Evolutionary conservation across 2,113 vertebrate genomes (phyloP), one percentile per base, ranked within the genome.

Genomic region (Zootoca vivipara): DNA sequence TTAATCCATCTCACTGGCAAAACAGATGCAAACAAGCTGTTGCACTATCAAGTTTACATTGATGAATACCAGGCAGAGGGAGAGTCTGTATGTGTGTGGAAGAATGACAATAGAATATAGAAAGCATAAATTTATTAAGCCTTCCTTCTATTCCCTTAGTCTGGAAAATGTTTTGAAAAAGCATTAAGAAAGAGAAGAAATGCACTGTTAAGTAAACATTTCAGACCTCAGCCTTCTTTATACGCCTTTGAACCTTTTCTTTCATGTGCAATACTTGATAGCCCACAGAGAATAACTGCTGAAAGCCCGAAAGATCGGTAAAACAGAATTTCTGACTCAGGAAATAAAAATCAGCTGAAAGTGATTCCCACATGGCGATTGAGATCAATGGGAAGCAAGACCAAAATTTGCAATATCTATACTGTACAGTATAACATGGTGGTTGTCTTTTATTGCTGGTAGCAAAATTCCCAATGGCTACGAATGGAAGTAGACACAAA

Each of bases 311-410:
- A 96, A 96, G 96, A 96, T 95, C 87, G 95, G 96, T 96, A 96
- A 97, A 97, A 96, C 96, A 96, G 97, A 97, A 97, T 97, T 97
- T 97, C 96, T 97, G 96, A 97, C 97, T 97, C 96, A 96, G 96
- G 96, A 97, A 97, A 96, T 97, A 97, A 97, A 97, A 94, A 97
- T 97, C 96, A 97, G 96, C 96, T 96, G 96, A 96, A 94, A 93
- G 96, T 90, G 96, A 97, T 96, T 97, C 97, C 97, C 97, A 97
- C 91, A 96, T 93, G 96, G 95, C 95, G 94, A 95, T 93, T 94
- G 95, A 97, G 96, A 97, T 97, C 97, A 97, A 97, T 97, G 96
- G 93, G 93, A 97, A 96, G 93, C 96, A 95, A 96, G 96, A 93
- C 96, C 94, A 96, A 96, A 96, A 97, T 97, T 96, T 97, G 97